These are phyloP conservation scores for Ommatoiulus sabulosus DNA, from an alignment of 2,888 invertebrate genomes.

Conservation along the genomic window DNA sequence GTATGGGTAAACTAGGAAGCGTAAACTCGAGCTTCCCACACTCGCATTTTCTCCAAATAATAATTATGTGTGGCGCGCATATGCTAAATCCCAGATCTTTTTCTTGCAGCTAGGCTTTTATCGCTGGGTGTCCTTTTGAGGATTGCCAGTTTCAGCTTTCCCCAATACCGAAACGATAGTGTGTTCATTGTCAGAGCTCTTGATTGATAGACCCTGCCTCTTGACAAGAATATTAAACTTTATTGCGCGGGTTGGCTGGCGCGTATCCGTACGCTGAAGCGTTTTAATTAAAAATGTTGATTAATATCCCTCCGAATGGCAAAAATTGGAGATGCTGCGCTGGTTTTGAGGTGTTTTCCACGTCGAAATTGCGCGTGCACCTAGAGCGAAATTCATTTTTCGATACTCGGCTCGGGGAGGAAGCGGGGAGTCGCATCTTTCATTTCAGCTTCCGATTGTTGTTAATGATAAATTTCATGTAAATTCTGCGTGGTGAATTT, in stretches of 20 bases:
- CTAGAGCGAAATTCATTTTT: not conserved
- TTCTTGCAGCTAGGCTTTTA: not conserved
- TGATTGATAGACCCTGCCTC: conserved; percentile 47
- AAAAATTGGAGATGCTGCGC: not conserved
- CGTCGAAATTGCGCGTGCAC: not conserved
- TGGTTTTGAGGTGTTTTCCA: not conserved
- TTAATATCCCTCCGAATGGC: conserved; percentile 20
- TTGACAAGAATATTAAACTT: conserved; percentile 48
- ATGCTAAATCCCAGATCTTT: conserved; percentile 26
- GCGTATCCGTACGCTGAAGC: not conserved
- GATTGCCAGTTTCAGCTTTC: conserved; percentile 32
- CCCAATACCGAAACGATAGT: conserved; percentile 2
- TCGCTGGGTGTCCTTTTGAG: conserved; percentile 41
- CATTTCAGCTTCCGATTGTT: not conserved
- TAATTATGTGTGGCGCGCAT: conserved; percentile 12
- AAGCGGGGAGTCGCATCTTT: not conserved
- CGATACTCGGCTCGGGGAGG: not conserved
- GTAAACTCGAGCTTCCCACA: not conserved
- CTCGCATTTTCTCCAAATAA: not conserved
- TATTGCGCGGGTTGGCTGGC: not conserved
- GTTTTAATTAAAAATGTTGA: conserved; percentile 43
- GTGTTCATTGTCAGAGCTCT: conserved; percentile 12
- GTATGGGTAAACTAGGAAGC: conserved; percentile 26
- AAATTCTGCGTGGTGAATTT: not conserved
- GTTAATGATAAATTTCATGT: not conserved